Evolutionary conservation across 2,797 vertebrate species (phyloP), one percentile per base, ranked within the genome.

Genomic region (Paedocypris micromegethes): DNA sequence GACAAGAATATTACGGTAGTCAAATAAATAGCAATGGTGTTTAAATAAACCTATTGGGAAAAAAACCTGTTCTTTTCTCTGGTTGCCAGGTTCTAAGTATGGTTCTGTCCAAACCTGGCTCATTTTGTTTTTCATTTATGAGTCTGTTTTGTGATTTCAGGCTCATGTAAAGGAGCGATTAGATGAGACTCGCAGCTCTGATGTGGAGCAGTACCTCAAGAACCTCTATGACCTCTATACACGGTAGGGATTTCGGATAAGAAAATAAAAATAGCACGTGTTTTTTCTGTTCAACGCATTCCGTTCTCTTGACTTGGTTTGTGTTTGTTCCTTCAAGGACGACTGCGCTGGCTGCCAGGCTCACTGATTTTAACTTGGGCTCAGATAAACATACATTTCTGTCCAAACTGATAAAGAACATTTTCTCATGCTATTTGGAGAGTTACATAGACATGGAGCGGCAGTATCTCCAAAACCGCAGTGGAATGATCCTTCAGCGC

Each of bases 311-410:
- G 23, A 23, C 23, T 23, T 23, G 23, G 23, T 23, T 23, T 23
- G 23, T 3, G 23, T 38, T 59, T 47, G 64, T 56, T 68, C 7
- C 57, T 77, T 84, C 72, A 88, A 99, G 97, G 86, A 97, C 95
- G 44, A 95, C 94, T 68, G 81, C 83, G 68, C 88, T 99, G 84
- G 93, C 95, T 75, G 89, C 92, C 83, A 98, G 96, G 85, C 86
- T 99, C 84, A 88, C 94, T 69, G 97, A 99, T 80, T 98, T 97
- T 86, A 98, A 98, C 86, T 87, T 99, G 87, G 97, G 97, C 83
- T 97, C 96, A 75, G 97, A 99, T 91, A 98, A 98, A 86, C 96
- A 98, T 87, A 98, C 97, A 64, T 98, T 98, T 86, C 91, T 99
- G 80, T 93, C 94, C 79, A 98, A 98, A 87, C 92, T 99, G 83